These are phyloP conservation scores for Caenorhabditis sp. DNA, from an alignment of 2,888 invertebrate genomes.

Conservation along the genomic window DNA sequence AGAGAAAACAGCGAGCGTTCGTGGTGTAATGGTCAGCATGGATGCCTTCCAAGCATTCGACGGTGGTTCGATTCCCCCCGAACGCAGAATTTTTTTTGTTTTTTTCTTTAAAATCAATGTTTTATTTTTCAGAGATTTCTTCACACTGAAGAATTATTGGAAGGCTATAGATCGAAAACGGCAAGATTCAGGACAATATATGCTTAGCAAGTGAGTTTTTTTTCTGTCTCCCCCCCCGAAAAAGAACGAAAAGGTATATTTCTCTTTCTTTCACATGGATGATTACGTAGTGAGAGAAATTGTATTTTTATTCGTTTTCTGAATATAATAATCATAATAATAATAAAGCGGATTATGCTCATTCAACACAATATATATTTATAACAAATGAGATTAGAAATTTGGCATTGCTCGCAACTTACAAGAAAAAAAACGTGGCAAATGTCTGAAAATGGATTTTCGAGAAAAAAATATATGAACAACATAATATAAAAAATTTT, in stretches of 20 bases:
- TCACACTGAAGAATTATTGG: constrained; percentile 71
- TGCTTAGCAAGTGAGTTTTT: constrained; percentile 58
- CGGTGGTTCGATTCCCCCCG: constrained; percentile 18
- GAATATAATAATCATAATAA: neutral
- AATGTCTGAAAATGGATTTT: no score
- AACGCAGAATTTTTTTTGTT: neutral
- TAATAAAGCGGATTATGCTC: neutral
- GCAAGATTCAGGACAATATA: constrained; percentile 51
- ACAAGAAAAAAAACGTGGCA: no score
- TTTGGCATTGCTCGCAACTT: neutral
- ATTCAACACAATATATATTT: neutral
- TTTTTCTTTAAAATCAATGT: neutral
- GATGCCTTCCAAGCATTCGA: constrained; percentile 64
- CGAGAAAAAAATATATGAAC: no score
- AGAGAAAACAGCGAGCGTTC: no score
- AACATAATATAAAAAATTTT: no score
- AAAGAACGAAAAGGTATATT: neutral
- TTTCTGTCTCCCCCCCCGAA: neutral
- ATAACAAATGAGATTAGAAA: neutral
- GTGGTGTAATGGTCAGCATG: constrained; percentile 63
- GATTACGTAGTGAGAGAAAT: neutral
- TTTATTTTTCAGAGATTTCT: constrained; percentile 61
- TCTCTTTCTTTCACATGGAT: constrained; percentile 8
- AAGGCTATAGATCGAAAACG: constrained; percentile 66
- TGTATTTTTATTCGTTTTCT: constrained; percentile 1